Conservation (phyloP, 2,113 vertebrate species). For the Prionailurus viverrinus region DNA sequence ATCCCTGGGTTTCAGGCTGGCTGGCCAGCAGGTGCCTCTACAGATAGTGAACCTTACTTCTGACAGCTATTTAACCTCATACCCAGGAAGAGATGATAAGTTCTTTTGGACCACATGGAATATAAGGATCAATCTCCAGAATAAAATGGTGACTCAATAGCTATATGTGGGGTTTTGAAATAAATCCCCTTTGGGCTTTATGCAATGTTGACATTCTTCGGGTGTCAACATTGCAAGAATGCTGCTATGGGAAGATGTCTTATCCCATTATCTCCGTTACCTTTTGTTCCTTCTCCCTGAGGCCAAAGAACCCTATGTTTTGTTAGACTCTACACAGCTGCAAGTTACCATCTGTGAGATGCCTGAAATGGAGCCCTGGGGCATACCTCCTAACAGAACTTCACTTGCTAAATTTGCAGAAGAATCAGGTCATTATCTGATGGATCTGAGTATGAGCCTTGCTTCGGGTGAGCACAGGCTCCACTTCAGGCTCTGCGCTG, state of each 20-base stretch:
- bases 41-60: not conserved
- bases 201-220: not conserved
- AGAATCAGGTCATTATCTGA: not conserved
- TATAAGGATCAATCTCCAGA: not conserved
- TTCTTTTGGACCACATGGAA: not conserved
- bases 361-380: not conserved
- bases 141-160: not conserved
- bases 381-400: not conserved
- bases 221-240: not conserved
- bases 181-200: not conserved
- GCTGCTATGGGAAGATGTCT: not conserved
- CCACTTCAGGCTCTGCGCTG: too few species aligned
- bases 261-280: not conserved
- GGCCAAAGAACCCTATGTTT: not conserved
- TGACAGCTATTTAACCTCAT: not conserved
- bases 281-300: not conserved
- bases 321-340: not conserved
- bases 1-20: not conserved
- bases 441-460: too few species aligned
- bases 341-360: not conserved
- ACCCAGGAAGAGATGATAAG: not conserved
- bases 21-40: not conserved
- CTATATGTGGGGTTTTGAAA: not conserved
- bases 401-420: not conserved
- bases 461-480: too few species aligned